phyloP scores from a whole-genome alignment of 2,797 vertebrate genomes.

The Benthosema pterotum region DNA sequence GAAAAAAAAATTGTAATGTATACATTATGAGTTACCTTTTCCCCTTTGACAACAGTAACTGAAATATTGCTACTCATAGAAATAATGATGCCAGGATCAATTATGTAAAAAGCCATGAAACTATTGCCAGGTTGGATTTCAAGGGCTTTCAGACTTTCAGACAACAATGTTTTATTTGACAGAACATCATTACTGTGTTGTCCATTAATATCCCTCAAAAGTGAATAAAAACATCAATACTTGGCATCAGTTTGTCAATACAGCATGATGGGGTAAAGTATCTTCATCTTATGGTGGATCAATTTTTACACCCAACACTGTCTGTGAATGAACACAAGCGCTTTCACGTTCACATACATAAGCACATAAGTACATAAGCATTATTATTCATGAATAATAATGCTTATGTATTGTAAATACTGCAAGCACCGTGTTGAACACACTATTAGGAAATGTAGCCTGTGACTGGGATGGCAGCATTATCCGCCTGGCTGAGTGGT shows the following conservation, averaged over 20 bases:
- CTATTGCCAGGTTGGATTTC: constrained; percentile 16
- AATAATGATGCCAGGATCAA: constrained; percentile 31
- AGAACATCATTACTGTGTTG: constrained; percentile 24
- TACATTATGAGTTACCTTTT: not conserved
- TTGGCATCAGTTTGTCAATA: constrained; percentile 33
- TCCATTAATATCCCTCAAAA: constrained; percentile 33
- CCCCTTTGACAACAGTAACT: not conserved
- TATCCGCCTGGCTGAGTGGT: not conserved
- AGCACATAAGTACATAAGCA: not conserved
- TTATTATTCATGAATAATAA: not conserved
- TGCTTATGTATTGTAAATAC: not conserved
- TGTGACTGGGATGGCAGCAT: not conserved
- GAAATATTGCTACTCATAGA: constrained; percentile 3
- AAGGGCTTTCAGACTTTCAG: constrained; percentile 5
- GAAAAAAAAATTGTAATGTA: not conserved
- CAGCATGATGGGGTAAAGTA: constrained; percentile 10
- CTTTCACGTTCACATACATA: constrained; percentile 3
- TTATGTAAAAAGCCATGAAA: constrained; percentile 16
- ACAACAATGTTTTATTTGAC: constrained; percentile 33
- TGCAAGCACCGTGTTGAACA: not conserved
- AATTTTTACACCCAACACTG: constrained; percentile 7
- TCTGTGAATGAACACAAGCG: constrained; percentile 25
- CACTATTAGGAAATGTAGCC: not conserved
- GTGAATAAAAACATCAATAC: constrained; percentile 39
- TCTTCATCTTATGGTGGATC: constrained; percentile 29